These are phyloP conservation scores for Barnardius zonarius DNA, from an alignment of 2,113 vertebrate species.

Conservation along the genomic window DNA sequence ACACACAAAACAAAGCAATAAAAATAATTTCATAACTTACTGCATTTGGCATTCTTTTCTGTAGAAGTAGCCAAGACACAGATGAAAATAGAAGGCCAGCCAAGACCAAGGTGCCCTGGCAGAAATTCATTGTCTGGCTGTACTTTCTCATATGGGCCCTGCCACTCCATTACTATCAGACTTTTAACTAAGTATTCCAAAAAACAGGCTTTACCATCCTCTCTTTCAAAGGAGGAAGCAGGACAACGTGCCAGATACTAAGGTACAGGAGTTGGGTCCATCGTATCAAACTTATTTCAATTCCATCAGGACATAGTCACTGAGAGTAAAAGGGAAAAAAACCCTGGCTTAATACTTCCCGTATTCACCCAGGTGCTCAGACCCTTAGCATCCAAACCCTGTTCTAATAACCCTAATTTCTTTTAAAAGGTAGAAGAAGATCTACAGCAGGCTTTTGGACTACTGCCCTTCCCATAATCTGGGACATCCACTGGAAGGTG, in stretches of 20 bases:
- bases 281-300: not conserved
- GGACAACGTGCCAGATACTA: not conserved
- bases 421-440: not conserved
- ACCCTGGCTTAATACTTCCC: not conserved
- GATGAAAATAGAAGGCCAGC: not conserved
- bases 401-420: not conserved
- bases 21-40: not conserved
- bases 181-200: not conserved
- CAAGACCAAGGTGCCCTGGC: not conserved
- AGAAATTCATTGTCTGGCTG: not conserved
- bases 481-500: not conserved
- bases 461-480: rapidly evolving
- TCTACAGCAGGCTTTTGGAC: not conserved
- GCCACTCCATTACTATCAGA: not conserved
- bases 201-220: not conserved
- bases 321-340: not conserved
- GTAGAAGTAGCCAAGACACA: not conserved
- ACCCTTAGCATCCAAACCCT: not conserved
- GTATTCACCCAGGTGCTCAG: not conserved
- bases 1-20: not conserved
- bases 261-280: not conserved
- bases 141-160: not conserved
- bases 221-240: not conserved
- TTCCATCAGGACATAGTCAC: not conserved
- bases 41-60: not conserved